Base-by-base conservation (phyloP, 2,888 invertebrate genomes). In the Idaea straminata region DNA sequence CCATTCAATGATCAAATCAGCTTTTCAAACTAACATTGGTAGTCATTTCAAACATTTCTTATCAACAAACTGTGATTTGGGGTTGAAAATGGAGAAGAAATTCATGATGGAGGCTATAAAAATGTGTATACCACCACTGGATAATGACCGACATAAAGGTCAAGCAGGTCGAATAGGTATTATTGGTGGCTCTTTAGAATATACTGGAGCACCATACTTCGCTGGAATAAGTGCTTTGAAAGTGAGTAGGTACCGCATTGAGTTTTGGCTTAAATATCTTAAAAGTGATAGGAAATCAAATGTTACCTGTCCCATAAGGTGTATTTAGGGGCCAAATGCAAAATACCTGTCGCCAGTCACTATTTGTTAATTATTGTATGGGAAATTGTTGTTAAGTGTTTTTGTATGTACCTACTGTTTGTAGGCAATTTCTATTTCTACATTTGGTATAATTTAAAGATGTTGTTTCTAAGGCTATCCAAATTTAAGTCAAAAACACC, bases 131-230 rank as follows among this genome's bases (percentile, higher is more conserved):
- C 97, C 97, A 38, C 87, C 91, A 71, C 91, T 98, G 61, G 91
- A 91, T 34, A 92, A 92, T 66, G 93, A 89, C 13, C 94, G 94
- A 74, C 96, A 98, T 84, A 99, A 99, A 92, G 99, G 99, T 59
- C 96, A 97, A 90, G 95, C 96, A 63, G 99, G 99, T 10, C 94
- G 98, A 78, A 96, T 99, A 73, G 99, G 97, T 57, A 95, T 99
- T 58, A 94, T 99, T 74, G 99, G 99, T 15, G 99, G 99, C 0
- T 98, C 98, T 65, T 87, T 96, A 62, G 99, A 99, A 91, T 99
- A 99, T 81, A 99, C 99, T 0, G 99, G 99, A 57, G 99, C 99
- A 0, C 99, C 99, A 4, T 99, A 97, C 85, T 99, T 98, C 92
- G 96, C 99, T 10, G 98, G 98, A 1, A 97, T 98, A 76, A 96